phyloP scores from a whole-genome alignment of 2,888 invertebrate species.

The Ornithoptera alexandrae region DNA sequence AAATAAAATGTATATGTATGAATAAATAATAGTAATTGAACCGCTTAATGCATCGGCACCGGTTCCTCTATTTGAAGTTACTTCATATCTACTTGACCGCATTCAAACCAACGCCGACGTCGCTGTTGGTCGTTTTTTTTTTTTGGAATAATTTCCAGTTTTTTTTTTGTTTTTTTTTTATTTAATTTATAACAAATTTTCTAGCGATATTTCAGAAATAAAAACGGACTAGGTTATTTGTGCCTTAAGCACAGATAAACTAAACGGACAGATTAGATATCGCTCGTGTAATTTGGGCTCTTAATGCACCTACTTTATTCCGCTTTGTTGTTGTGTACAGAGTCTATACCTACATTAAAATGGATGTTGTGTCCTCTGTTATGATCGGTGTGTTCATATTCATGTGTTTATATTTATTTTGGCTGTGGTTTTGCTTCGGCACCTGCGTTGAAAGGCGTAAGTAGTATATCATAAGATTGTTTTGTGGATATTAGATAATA shows the following conservation, averaged over 20 bases:
- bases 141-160: neutral
- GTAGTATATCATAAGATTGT: constrained; percentile 36
- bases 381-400: constrained; percentile 49
- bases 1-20: too few relatives aligned
- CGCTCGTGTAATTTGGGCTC: neutral
- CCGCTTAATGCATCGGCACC: constrained; percentile 12
- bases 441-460: constrained; percentile 54
- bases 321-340: constrained; percentile 1
- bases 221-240: constrained; percentile 1
- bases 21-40: neutral
- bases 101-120: constrained; percentile 12
- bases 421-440: constrained; percentile 73
- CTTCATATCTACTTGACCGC: constrained; percentile 1
- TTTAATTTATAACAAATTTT: too few relatives aligned
- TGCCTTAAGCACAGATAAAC: constrained; percentile 18
- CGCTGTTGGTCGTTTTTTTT: constrained; percentile 13
- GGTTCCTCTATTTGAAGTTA: constrained; percentile 6
- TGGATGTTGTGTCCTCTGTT: constrained; percentile 50
- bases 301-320: neutral
- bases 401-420: constrained; percentile 62
- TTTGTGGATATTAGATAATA: too few relatives aligned
- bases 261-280: constrained; percentile 22
- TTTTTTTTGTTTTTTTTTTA: neutral
- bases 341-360: constrained; percentile 32
- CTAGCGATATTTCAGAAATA: neutral